phyloP scores from a whole-genome alignment of 2,888 invertebrate species.

The Apamea crenata region DNA sequence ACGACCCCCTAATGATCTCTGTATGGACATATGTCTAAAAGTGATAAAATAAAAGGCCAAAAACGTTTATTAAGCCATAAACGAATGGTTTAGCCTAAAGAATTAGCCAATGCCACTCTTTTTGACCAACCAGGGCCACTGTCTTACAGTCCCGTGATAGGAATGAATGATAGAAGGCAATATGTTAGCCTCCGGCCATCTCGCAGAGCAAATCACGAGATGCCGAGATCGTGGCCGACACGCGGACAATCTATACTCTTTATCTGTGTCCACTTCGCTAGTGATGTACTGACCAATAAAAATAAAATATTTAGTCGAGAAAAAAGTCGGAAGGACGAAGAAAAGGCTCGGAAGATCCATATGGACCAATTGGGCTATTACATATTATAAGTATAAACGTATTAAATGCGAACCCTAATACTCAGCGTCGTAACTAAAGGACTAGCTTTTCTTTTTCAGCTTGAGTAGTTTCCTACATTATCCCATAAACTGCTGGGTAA shows the following conservation, averaged over 20 bases:
- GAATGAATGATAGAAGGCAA: conserved; percentile 50
- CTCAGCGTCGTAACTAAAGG: not conserved
- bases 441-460: not conserved
- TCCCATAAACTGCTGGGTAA: not conserved
- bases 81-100: accelerated
- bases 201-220: conserved; percentile 64
- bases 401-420: not conserved
- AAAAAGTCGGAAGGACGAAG: not conserved
- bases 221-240: conserved; percentile 71
- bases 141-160: conserved; percentile 29
- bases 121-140: conserved; percentile 21
- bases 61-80: not conserved
- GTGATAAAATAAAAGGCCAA: no score
- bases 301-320: not conserved
- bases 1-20: not conserved
- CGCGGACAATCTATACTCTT: conserved; percentile 75
- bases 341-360: not conserved
- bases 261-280: conserved; percentile 63
- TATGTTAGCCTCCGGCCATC: conserved; percentile 57
- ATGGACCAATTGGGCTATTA: not conserved
- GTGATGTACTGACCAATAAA: conserved; percentile 17
- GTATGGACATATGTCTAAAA: not conserved
- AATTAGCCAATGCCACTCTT: conserved; percentile 9
- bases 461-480: not conserved
- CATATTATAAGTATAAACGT: no score